Base-by-base conservation (phyloP, 2,888 invertebrate species). In the Xestia xanthographa region DNA sequence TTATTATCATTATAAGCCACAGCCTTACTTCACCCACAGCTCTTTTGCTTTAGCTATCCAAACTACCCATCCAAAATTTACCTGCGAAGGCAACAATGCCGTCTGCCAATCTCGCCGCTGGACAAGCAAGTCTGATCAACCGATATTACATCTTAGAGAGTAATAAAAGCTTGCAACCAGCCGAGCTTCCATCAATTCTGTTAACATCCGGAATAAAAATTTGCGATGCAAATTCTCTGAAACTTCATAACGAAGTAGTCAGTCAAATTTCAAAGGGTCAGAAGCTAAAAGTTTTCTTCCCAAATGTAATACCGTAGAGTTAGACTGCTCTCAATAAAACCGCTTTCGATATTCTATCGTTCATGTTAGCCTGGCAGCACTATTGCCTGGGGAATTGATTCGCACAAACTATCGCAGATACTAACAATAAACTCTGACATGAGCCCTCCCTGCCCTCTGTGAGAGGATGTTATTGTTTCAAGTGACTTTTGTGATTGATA, bases 401-500 rank as follows among this genome's bases (percentile, higher is more conserved):
- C 66, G 56, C 17, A 58, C 38, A 48, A 53, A 71, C 63, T 63
- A 63, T 72, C 26, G 48, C 26, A 41, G n/a, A 48, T 34, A 38
- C 29, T 41, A 68, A 77, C 83, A 83, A 81, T 78, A 78, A 66
- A 66, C 66, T 83, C 8, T 58, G 71, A 53, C 41, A 79, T 48
- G 45, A 66, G 43, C 68, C 56, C 56, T 56, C 72, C 53, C 67
- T 53, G 60, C 8, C 26, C 20, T 82, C 53, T 68, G 53, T 60
- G 70, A 53, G 38, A 17, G 68, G n/a, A n/a, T 29, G 43, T 80
- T 72, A 78, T 78, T 78, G 72, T 78, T 78, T 66, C 34, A 68
- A 65, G 53, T 4, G 58, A 58, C 48, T 48, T 63, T 65, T 62
- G 71, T 69, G 22, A 77, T 69, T 62, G 77, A 41, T 82, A 62